A percentile compares a stretch with the other conserved stretches of the same genome.
phyloP scores from a whole-genome alignment of 2,888 invertebrate species.

The Orchesellides sinensis region DNA sequence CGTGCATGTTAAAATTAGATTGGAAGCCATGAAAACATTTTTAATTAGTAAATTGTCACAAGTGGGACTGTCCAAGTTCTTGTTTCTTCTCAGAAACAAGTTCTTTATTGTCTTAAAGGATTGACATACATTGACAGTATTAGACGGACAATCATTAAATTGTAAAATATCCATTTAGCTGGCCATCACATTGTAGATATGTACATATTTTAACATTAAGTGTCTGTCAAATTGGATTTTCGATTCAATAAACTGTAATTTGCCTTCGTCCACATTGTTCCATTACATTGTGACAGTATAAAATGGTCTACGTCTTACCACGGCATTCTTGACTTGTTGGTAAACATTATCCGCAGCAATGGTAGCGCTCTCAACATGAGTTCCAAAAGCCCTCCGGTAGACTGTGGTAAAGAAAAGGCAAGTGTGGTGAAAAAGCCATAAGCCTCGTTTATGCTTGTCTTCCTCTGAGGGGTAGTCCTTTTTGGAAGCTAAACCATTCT shows the following conservation, averaged over 20 bases:
- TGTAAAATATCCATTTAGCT: neutral
- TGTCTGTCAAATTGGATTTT: neutral
- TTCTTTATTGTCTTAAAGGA: neutral
- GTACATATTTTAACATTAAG: neutral
- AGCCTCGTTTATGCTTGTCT: conserved; percentile 57
- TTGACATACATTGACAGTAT: neutral
- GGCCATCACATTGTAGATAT: neutral
- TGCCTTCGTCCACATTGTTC: no score
- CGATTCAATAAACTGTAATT: neutral
- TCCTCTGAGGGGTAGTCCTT: conserved; percentile 46
- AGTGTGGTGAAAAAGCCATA: conserved; percentile 49
- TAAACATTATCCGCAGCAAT: conserved; percentile 58
- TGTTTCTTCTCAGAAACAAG: no score
- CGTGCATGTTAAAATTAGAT: neutral
- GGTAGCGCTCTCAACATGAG: conserved; percentile 60
- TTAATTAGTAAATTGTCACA: neutral
- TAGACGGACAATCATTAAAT: no score
- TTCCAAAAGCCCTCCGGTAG: conserved; percentile 49
- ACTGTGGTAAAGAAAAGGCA: conserved; percentile 39
- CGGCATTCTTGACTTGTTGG: conserved; percentile 63
- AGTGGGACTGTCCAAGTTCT: no score
- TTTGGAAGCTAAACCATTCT: conserved; percentile 28
- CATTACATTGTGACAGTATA: conserved; percentile 17
- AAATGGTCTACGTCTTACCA: conserved; percentile 56
- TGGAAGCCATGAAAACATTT: neutral